Conservation (phyloP, 2,888 invertebrate genomes). For the Gortyna flavago region DNA sequence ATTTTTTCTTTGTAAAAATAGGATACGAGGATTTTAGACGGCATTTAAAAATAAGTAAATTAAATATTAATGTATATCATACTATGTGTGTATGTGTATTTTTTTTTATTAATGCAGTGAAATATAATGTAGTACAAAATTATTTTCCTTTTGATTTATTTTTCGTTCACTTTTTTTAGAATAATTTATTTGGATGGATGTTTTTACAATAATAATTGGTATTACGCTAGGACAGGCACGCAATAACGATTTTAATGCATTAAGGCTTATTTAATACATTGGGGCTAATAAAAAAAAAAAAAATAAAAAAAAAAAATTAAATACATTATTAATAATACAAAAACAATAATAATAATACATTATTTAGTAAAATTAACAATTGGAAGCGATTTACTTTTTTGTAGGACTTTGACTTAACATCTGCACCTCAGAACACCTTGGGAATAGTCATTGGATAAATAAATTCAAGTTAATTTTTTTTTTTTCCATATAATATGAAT, state of each 20-base stretch:
- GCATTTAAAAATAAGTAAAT: conserved; percentile 70
- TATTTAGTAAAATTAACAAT: neutral
- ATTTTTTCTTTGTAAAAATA: conserved; percentile 71
- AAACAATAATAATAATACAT: too few species aligned
- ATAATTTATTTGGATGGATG: neutral
- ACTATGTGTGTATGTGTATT: conserved; percentile 69
- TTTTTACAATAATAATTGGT: conserved; percentile 9
- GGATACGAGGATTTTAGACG: conserved; percentile 66
- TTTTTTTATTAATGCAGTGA: conserved; percentile 71
- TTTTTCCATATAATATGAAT: too few species aligned
- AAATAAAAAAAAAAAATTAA: too few species aligned
- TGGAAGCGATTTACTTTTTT: neutral
- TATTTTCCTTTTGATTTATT: conserved; percentile 66
- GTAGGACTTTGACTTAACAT: neutral
- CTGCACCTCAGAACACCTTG: neutral
- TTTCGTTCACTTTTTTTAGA: conserved; percentile 33
- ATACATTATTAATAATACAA: too few species aligned
- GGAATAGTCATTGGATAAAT: too few species aligned
- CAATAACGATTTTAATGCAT: conserved; percentile 11
- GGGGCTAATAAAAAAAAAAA: too few species aligned
- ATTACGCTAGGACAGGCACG: conserved; percentile 22
- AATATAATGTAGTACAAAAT: conserved; percentile 80
- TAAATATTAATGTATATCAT: conserved; percentile 61
- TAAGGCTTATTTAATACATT: neutral
- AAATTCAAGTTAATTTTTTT: neutral